A percentile compares a stretch with the other conserved stretches of the same genome.
These are phyloP conservation scores for Trichogramma pretiosum DNA, from an alignment of 1,140 invertebrate species.

Conservation along the genomic window DNA sequence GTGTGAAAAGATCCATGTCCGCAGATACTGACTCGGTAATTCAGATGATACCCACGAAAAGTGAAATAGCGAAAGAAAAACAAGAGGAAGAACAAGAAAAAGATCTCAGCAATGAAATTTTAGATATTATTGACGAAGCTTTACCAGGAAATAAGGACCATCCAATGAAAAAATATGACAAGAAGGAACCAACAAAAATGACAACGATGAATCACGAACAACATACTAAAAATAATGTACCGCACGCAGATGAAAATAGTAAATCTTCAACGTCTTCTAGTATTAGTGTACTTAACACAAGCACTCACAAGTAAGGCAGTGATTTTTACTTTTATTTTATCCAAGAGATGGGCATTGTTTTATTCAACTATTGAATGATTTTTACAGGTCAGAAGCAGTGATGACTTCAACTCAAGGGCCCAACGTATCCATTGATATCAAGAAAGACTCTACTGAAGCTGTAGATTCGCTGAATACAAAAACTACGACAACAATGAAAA, in stretches of 20 bases:
- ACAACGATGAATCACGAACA: constrained; percentile 13
- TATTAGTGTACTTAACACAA: too few relatives aligned
- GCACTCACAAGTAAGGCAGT: too few relatives aligned
- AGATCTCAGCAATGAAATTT: constrained; percentile 40
- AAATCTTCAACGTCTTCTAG: too few relatives aligned
- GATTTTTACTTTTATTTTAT: too few relatives aligned
- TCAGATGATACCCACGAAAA: constrained; percentile 37
- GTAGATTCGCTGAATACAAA: too few relatives aligned
- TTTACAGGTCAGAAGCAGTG: too few relatives aligned
- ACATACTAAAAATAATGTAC: too few relatives aligned
- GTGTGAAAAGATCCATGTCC: constrained; percentile 4
- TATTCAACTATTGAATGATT: too few relatives aligned
- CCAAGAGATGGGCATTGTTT: too few relatives aligned
- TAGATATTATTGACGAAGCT: constrained; percentile 39
- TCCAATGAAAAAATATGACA: constrained; percentile 2
- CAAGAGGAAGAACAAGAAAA: constrained; percentile 29
- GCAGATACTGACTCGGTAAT: constrained; percentile 15
- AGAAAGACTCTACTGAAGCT: too few relatives aligned
- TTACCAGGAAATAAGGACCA: constrained; percentile 19
- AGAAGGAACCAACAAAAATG: constrained; percentile 9
- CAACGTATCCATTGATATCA: too few relatives aligned
- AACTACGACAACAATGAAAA: neutral
- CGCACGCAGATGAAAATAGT: constrained; percentile 22
- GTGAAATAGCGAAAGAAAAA: constrained; percentile 23
- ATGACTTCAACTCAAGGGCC: too few relatives aligned